These are phyloP conservation scores for Melieria picta DNA, from an alignment of 2,888 invertebrate species.

Conservation along the genomic window DNA sequence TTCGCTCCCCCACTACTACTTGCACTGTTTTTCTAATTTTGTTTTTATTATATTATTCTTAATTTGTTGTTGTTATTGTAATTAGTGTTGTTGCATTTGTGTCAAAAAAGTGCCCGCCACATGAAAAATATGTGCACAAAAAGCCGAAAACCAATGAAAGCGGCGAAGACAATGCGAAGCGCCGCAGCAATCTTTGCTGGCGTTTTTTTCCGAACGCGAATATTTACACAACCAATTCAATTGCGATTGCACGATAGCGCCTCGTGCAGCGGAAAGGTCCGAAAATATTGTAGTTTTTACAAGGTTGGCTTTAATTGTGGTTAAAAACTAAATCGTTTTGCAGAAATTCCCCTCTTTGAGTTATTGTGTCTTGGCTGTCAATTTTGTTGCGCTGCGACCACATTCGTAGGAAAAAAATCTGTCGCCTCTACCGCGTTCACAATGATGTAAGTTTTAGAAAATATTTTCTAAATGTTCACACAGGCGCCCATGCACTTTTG, in stretches of 20 bases:
- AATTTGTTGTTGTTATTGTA: slow-evolving; percentile 26
- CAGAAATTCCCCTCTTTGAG: neutral
- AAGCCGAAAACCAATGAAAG: no score
- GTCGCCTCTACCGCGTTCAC: slow-evolving; percentile 23
- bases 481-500: no score
- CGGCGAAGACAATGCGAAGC: neutral
- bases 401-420: slow-evolving; percentile 1
- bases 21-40: slow-evolving; percentile 29
- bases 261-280: neutral
- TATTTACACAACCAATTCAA: neutral
- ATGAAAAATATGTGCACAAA: slow-evolving; percentile 9
- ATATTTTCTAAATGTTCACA: neutral
- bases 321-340: neutral
- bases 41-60: slow-evolving; percentile 36
- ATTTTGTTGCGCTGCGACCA: neutral
- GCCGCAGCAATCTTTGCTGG: neutral
- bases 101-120: slow-evolving; percentile 23
- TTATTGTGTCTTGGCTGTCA: neutral
- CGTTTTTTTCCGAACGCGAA: neutral
- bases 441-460: slow-evolving; percentile 19
- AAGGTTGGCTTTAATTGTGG: neutral
- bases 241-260: neutral
- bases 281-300: neutral
- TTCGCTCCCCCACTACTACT: slow-evolving; percentile 10
- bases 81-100: slow-evolving; percentile 16